Evolutionary conservation across 1,140 invertebrate species (phyloP), one percentile per base, ranked within the genome.

Genomic region (Caenorhabditis latens): DNA sequence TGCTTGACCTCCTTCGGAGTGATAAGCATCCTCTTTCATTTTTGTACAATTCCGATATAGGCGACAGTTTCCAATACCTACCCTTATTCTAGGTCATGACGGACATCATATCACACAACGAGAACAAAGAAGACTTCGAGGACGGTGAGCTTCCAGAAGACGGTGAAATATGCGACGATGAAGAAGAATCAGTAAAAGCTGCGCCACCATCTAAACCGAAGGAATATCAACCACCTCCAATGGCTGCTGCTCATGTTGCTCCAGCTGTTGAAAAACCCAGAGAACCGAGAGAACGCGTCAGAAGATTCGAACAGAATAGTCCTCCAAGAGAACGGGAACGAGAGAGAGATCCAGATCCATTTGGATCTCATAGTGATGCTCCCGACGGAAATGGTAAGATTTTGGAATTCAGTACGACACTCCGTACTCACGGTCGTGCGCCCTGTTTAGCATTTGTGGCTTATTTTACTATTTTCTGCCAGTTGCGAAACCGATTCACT

Each of bases 131-230:
- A 21, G 88, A 90, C 40, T 58, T 89, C 8, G 90, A 91, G 83
- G 91, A 92, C 32, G 91, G 90, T 5, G 91, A 91, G 79, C 83
- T 92, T 82, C 90, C 90, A 21, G 91, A 91, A 84, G 91, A 91
- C 58, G 91, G 91, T 16, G 91, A 91, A 85, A 91, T 91, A 67
- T 92, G 85, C 84, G 91, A 91, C 42, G 87, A 88, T 42, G 91
- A 91, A 21, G 90, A 92, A 24, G 90, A 92, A 87, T 53, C 53
- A 46, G 19, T 21, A 7, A 19, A 50, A n/a, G 42, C 88, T 9
- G 55, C 42, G 46, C 87, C 83, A 32, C 4, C 48, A 32, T 14
- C n/a, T 13, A 24, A 9, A 48, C 13, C 61, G 32, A 32, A 32
- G 32, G 32, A 32, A 32, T 32, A 32, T 43, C 84, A 19, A 82